These are phyloP conservation scores for Pyrgilauda ruficollis DNA, from an alignment of 2,113 vertebrate species.

Conservation along the genomic window DNA sequence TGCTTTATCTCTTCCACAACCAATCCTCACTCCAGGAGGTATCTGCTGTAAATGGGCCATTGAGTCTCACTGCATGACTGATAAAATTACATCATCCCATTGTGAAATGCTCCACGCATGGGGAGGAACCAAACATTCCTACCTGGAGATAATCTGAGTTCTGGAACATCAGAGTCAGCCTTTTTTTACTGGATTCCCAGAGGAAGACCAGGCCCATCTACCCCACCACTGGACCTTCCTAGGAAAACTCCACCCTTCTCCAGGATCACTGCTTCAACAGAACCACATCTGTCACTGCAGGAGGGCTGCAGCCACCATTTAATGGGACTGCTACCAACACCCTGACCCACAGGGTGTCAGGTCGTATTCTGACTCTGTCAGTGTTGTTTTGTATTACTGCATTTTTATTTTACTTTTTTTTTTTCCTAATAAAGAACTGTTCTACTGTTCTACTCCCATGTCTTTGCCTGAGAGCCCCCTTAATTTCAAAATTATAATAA, in stretches of 20 bases:
- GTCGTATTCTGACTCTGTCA: background rate
- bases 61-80: background rate
- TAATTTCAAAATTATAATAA: background rate
- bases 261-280: background rate
- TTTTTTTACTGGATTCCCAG: background rate
- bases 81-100: background rate
- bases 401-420: background rate
- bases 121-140: background rate
- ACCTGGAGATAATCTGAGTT: background rate
- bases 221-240: background rate
- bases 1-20: background rate
- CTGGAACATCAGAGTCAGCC: background rate
- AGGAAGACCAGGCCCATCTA: background rate
- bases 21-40: rapidly evolving
- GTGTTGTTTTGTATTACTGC: background rate
- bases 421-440: background rate
- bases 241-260: background rate
- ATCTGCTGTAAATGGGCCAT: background rate
- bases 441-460: background rate
- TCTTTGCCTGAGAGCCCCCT: background rate
- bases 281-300: background rate
- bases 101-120: rapidly evolving
- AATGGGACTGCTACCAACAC: background rate
- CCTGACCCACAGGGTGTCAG: background rate
- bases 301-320: background rate